Base-by-base conservation (phyloP, 2,113 vertebrate genomes). In the Tonatia bakeri region DNA sequence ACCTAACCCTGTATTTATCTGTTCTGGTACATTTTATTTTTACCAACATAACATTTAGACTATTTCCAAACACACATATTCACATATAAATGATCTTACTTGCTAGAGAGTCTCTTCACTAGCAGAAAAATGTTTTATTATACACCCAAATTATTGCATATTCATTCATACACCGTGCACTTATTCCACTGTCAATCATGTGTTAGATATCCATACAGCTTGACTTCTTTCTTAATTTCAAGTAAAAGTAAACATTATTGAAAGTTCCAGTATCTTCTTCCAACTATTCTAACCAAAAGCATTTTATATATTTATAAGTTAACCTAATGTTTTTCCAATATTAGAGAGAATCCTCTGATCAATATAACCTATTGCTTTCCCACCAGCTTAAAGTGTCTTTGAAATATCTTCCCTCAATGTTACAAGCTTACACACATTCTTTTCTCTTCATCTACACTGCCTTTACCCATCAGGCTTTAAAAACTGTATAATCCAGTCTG, bases 151-250 rank as follows among this genome's bases (percentile, higher is more conserved):
- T 61, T 28, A 38, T 31, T 73, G 22, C 8, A 22, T 75, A 64
- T 43, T 91, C 61, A 89, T 69, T 77, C 64, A 64, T 12, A 40
- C 13, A 12, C 5, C 19, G 61, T 6, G 7, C 1, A 72, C 31
- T 36, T 54, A 47, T 36, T 17, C 15, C 59, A 3, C 52, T 90
- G 83, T 28, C 61, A 91, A 28, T 91, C 67, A 82, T n/a, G 28
- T 14, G 26, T 45, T 89, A 67, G 70, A 26, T 31, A 94, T 50
- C n/a, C 17, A 6, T 38, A 38, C 79, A 80, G 19, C 16, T 91
- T 88, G 56, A 76, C 83, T 93, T 89, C 22, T 38, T 79, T 20
- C 54, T 92, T 64, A 69, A 94, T 80, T 87, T 89, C 75, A 87
- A 94, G 43, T 47, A n/a, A 79, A 96, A 91, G 11, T 20, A 50